These are phyloP conservation scores for Columba guinea DNA, from an alignment of 2,797 vertebrate genomes.

Conservation along the genomic window DNA sequence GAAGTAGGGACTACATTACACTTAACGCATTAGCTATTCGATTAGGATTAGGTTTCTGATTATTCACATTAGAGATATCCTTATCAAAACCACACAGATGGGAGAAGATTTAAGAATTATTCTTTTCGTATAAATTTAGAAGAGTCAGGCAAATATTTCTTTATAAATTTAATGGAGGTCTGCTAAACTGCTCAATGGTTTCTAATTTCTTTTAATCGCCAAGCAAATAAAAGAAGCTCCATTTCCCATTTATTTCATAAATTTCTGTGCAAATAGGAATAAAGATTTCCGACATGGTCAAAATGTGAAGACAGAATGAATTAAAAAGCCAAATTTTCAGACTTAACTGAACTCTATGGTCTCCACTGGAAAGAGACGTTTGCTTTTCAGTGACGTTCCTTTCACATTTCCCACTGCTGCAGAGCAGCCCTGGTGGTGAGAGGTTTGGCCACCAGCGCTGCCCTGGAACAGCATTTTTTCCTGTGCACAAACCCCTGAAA, in stretches of 20 bases:
- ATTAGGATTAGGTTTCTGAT: slow-evolving; percentile 19
- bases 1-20: background rate
- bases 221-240: slow-evolving; percentile 30
- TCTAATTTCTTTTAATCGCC: slow-evolving; percentile 35
- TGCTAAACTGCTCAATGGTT: slow-evolving; percentile 42
- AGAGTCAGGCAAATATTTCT: slow-evolving; percentile 28
- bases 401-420: background rate
- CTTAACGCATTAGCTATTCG: background rate
- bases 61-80: background rate
- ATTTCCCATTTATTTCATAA: slow-evolving; percentile 18
- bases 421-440: background rate
- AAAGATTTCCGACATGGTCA: background rate
- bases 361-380: background rate
- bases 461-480: background rate
- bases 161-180: slow-evolving; percentile 27
- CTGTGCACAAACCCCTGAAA: background rate
- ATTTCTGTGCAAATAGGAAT: slow-evolving; percentile 2
- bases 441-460: background rate
- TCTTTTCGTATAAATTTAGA: background rate
- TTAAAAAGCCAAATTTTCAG: background rate
- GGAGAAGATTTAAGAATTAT: slow-evolving; percentile 17
- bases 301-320: background rate
- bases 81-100: slow-evolving; percentile 33
- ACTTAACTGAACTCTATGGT: background rate
- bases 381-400: background rate